A percentile compares a stretch with the other conserved stretches of the same genome.
These are phyloP conservation scores for Xylocopa sonorina DNA, from an alignment of 1,140 invertebrate species.

Conservation along the genomic window DNA sequence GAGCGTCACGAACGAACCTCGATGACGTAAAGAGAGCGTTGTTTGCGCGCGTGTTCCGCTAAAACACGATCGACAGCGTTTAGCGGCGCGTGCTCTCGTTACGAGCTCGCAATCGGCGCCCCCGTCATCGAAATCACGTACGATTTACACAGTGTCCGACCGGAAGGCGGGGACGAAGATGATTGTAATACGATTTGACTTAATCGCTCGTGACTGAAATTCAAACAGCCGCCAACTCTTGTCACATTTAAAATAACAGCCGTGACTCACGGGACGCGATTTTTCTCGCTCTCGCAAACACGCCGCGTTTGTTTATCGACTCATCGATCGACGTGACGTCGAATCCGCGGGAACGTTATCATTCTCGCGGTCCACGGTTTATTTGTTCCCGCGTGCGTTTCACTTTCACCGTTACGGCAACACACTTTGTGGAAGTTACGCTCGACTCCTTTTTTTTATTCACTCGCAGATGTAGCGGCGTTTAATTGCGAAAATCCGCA, in stretches of 20 bases:
- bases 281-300: constrained; percentile 23
- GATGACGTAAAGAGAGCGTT: not conserved
- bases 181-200: constrained; percentile 49
- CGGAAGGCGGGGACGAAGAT: constrained; percentile 43
- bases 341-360: not conserved
- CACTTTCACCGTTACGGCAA: constrained; percentile 17
- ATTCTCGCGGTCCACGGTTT: constrained; percentile 15
- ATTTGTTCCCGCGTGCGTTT: constrained; percentile 11
- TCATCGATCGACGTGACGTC: not conserved
- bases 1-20: not conserved
- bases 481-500: not conserved
- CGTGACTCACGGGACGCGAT: constrained; percentile 30
- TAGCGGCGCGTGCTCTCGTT: constrained; percentile 40
- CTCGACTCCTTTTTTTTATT: not conserved
- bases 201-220: constrained; percentile 51
- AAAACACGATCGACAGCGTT: constrained; percentile 2
- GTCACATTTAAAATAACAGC: constrained; percentile 51
- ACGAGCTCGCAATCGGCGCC: constrained; percentile 15
- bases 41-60: not conserved
- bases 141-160: constrained; percentile 48
- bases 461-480: no score
- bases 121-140: constrained; percentile 55
- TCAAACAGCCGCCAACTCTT: constrained; percentile 34
- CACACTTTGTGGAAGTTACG: not conserved
- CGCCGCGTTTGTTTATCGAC: not conserved